These are phyloP conservation scores for Myathropa florea DNA, from an alignment of 2,888 invertebrate genomes.

Conservation along the genomic window DNA sequence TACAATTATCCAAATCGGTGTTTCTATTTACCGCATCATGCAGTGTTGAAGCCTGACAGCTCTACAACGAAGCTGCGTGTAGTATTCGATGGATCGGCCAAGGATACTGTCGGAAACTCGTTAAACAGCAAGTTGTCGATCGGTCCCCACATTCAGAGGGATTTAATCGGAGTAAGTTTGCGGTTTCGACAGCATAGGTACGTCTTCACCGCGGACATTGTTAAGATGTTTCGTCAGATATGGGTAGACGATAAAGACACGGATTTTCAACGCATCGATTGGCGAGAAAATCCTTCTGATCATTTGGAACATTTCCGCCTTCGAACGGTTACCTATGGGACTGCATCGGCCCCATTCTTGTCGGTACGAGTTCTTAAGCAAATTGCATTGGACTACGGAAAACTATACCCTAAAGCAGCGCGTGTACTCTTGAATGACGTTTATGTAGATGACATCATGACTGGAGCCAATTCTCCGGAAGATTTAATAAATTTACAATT, in stretches of 20 bases:
- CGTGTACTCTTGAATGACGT: no score
- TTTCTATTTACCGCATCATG: conserved; percentile 21
- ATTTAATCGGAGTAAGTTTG: conserved; percentile 15
- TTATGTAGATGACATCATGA: no score
- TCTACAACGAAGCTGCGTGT: no score
- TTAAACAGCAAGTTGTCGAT: conserved; percentile 11
- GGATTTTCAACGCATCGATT: conserved; percentile 29
- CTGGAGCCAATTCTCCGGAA: background rate
- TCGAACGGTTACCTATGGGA: background rate
- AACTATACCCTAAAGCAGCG: no score
- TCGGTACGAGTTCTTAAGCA: no score
- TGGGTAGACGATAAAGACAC: background rate
- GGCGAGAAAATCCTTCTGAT: conserved; percentile 1
- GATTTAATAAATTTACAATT: background rate
- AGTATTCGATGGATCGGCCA: conserved; percentile 20
- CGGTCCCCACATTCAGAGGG: conserved; percentile 17
- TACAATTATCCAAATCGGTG: background rate
- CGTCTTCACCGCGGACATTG: conserved; percentile 38
- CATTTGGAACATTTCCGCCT: conserved; percentile 14
- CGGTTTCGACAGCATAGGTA: conserved; percentile 36
- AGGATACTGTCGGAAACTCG: background rate
- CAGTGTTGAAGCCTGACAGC: no score
- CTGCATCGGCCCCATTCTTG: no score
- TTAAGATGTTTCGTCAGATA: no score
- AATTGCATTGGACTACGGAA: no score